phyloP scores from a whole-genome alignment of 2,113 vertebrate species.

The Odontophorus gujanensis region DNA sequence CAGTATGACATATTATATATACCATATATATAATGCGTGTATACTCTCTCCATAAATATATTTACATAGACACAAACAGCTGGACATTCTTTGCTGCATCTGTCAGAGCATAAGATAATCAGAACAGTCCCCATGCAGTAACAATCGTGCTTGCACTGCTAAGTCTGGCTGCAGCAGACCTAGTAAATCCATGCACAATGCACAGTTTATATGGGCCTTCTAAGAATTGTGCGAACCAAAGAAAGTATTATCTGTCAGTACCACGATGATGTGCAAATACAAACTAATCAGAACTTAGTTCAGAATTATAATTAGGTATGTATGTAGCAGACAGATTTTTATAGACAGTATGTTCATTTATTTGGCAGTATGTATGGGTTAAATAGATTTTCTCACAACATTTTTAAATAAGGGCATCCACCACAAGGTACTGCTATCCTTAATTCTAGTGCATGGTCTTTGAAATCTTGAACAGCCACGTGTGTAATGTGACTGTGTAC shows the following conservation, averaged over 20 bases:
- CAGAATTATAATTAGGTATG: not conserved
- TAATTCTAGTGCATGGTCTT: not conserved
- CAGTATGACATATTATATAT: not conserved
- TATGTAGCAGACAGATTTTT: not conserved
- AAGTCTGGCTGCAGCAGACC: not conserved
- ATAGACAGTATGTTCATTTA: not conserved
- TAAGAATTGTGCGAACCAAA: not conserved
- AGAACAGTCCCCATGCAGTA: slow-evolving; percentile 3
- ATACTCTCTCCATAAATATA: not conserved
- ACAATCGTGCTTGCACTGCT: slow-evolving; percentile 10
- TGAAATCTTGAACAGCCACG: not conserved
- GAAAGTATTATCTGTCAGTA: not conserved
- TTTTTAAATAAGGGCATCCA: not conserved
- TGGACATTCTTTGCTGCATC: slow-evolving; percentile 1
- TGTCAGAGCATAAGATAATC: slow-evolving; percentile 21
- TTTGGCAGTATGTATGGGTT: too few relatives aligned
- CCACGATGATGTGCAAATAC: not conserved
- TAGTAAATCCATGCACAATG: not conserved
- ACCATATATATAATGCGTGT: not conserved
- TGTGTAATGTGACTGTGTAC: not conserved
- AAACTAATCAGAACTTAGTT: not conserved
- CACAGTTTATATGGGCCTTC: not conserved
- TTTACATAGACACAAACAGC: not conserved
- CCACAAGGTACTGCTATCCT: not conserved
- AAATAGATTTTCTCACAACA: too few relatives aligned